A percentile compares a stretch with the other conserved stretches of the same genome.
These are phyloP conservation scores for Prietella phreatophila DNA, from an alignment of 2,113 vertebrate species.

Conservation along the genomic window DNA sequence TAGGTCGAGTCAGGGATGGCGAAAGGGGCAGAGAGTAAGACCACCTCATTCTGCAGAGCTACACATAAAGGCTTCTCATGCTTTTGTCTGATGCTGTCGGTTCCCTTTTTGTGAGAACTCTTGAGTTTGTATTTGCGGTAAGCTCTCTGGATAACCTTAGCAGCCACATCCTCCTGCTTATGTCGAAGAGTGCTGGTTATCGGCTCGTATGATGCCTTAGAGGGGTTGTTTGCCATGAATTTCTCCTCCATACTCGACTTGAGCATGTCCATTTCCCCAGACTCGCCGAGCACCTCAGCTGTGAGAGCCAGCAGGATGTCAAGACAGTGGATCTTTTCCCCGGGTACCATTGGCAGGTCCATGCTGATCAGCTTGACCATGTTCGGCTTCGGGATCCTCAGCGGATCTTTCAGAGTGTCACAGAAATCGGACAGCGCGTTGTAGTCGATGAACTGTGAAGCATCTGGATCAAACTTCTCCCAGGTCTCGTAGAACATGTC, in stretches of 20 bases:
- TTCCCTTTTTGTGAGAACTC: slow-evolving; percentile 78
- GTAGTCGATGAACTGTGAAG: slow-evolving; percentile 86
- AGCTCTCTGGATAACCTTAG: slow-evolving; percentile 84
- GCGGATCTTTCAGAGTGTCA: slow-evolving; percentile 85
- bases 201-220: slow-evolving; percentile 89
- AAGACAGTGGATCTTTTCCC: slow-evolving; percentile 95
- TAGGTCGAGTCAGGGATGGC: background rate
- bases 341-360: slow-evolving; percentile 90
- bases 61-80: slow-evolving; percentile 11
- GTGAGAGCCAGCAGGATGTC: slow-evolving; percentile 94
- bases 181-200: slow-evolving; percentile 90
- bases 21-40: slow-evolving; percentile 60
- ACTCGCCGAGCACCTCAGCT: slow-evolving; percentile 88
- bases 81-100: slow-evolving; percentile 77
- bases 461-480: slow-evolving; percentile 93
- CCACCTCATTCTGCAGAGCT: slow-evolving; percentile 63
- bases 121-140: slow-evolving; percentile 83
- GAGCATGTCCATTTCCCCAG: slow-evolving; percentile 87
- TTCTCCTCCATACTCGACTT: slow-evolving; percentile 96
- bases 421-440: slow-evolving; percentile 87
- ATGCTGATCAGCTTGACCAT: slow-evolving; percentile 84
- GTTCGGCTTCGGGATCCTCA: slow-evolving; percentile 89
- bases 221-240: slow-evolving; percentile 93
- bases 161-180: slow-evolving; percentile 90
- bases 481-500: slow-evolving; percentile 97